These are phyloP conservation scores for Camponotus fellah DNA, from an alignment of 2,888 invertebrate species.

Conservation along the genomic window DNA sequence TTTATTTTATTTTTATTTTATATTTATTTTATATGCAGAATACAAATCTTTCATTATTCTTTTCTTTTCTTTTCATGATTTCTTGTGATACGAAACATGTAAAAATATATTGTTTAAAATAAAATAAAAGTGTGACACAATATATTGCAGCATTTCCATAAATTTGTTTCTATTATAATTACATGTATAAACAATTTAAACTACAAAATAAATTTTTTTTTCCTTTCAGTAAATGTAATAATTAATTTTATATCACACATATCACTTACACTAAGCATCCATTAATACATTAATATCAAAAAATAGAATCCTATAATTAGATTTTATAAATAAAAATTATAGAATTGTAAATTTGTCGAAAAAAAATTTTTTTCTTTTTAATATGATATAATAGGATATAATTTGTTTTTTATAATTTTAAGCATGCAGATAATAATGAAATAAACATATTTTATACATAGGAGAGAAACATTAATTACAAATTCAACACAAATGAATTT, in stretches of 20 bases:
- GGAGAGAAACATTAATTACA: neutral
- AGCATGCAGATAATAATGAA: neutral
- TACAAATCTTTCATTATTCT: neutral
- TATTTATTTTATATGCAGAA: neutral
- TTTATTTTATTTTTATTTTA: conserved; percentile 22
- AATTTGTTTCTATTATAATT: neutral
- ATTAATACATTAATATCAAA: neutral
- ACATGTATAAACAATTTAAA: neutral
- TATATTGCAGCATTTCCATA: neutral
- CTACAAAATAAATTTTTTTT: neutral
- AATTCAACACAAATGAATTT: neutral
- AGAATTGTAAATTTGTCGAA: neutral
- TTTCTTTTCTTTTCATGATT: neutral
- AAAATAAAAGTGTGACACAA: neutral
- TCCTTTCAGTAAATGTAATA: neutral
- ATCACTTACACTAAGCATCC: neutral
- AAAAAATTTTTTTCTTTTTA: neutral
- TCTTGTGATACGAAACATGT: neutral
- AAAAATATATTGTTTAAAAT: neutral
- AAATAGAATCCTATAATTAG: neutral
- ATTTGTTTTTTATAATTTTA: neutral
- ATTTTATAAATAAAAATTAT: neutral
- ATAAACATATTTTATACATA: neutral
- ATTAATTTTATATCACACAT: neutral
- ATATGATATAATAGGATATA: neutral